These are phyloP conservation scores for Zapornia atra DNA, from an alignment of 2,113 vertebrate species.

Conservation along the genomic window DNA sequence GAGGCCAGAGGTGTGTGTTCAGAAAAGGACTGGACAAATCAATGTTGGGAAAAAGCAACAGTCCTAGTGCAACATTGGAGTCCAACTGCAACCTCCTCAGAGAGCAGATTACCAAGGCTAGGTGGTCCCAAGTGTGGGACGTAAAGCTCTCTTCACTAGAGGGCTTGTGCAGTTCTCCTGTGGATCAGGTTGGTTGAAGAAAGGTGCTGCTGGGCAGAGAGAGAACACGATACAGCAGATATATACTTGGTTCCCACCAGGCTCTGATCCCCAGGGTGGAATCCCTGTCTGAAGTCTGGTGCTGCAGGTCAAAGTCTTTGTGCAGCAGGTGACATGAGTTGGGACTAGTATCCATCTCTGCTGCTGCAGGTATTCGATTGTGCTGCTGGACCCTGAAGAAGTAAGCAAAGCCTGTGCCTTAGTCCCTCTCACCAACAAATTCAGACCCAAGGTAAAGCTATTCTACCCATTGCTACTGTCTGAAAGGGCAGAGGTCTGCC, in stretches of 20 bases:
- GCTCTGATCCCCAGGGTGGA: neutral
- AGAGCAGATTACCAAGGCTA: neutral
- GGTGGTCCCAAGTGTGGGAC: neutral
- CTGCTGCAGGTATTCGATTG: neutral
- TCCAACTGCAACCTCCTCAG: neutral
- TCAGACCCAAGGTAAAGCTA: neutral
- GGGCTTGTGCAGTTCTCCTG: fast-evolving
- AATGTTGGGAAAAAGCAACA: neutral
- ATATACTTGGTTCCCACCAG: neutral
- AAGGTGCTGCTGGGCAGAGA: neutral
- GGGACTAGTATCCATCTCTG: neutral
- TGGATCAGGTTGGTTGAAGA: neutral
- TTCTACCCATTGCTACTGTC: neutral
- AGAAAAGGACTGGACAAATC: neutral
- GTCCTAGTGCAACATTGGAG: neutral
- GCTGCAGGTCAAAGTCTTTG: neutral
- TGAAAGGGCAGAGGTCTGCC: neutral
- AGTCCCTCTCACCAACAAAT: neutral
- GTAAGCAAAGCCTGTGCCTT: neutral
- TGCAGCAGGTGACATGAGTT: neutral
- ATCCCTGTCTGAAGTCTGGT: neutral
- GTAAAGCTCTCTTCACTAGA: neutral
- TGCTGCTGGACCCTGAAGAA: neutral
- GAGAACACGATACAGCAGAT: neutral
- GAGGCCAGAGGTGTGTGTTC: neutral